A percentile compares a stretch with the other conserved stretches of the same genome.
Conservation (phyloP, 2,113 vertebrate species). For the Empidonax traillii region DNA sequence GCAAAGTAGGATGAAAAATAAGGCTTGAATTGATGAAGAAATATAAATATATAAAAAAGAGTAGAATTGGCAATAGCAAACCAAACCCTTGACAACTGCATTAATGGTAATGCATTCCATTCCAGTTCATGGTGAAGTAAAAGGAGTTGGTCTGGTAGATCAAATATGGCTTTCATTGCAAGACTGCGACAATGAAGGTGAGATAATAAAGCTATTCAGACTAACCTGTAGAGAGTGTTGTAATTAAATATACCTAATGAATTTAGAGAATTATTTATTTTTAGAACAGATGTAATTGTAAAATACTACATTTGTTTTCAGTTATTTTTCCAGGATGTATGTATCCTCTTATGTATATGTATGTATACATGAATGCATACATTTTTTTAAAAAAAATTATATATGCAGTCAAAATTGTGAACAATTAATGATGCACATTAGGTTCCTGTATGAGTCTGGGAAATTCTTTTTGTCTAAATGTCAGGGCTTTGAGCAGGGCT, state of each 20-base stretch:
- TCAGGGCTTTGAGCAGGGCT: neutral
- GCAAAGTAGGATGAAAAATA: neutral
- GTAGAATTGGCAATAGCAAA: conserved; percentile 12
- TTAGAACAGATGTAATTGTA: neutral
- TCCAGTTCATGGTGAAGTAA: conserved; percentile 71
- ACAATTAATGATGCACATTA: neutral
- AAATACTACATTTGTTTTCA: neutral
- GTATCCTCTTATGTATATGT: neutral
- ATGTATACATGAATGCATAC: neutral
- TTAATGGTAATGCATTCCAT: conserved; percentile 60
- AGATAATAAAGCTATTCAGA: conserved; percentile 46
- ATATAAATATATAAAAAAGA: neutral
- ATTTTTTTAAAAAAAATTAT: accelerated
- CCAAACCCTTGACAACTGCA: neutral
- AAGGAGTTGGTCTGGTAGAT: conserved; percentile 68
- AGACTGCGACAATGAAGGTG: conserved; percentile 67
- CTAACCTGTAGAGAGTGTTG: conserved; percentile 7
- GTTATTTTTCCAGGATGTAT: neutral
- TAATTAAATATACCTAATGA: neutral
- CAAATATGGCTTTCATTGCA: conserved; percentile 70
- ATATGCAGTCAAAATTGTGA: neutral
- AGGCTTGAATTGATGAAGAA: neutral
- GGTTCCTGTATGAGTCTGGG: neutral
- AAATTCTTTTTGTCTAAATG: neutral
- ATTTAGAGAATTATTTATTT: neutral